Conservation (phyloP, 2,888 invertebrate genomes). For the Heteromurus nitidus region DNA sequence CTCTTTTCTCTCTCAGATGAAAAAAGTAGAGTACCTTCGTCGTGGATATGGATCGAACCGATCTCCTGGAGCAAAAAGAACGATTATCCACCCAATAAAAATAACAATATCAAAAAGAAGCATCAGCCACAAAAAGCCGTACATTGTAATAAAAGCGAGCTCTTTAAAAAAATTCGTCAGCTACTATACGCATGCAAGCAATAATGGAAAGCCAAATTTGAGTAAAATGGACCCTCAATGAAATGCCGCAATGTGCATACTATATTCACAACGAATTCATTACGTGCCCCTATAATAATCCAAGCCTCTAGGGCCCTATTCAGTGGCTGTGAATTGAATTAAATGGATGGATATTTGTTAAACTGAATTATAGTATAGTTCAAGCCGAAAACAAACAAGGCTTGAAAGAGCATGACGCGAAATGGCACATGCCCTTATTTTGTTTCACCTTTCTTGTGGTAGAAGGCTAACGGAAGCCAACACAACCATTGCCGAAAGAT, state of each 20-base stretch:
- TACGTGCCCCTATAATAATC: slow-evolving; percentile 53
- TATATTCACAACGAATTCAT: slow-evolving; percentile 49
- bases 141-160: slow-evolving; percentile 41
- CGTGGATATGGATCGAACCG: slow-evolving; percentile 36
- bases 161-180: slow-evolving; percentile 32
- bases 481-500: too few relatives aligned
- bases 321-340: slow-evolving; percentile 34
- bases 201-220: too few relatives aligned
- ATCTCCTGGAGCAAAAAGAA: slow-evolving; percentile 62
- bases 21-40: not conserved
- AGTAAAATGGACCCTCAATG: too few relatives aligned
- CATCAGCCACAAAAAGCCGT: slow-evolving; percentile 27
- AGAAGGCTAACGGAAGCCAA: too few relatives aligned
- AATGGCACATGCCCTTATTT: slow-evolving; percentile 45
- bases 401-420: not conserved
- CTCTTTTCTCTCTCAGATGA: too few relatives aligned
- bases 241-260: slow-evolving; percentile 27
- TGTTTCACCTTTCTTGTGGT: slow-evolving; percentile 34
- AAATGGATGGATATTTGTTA: slow-evolving; percentile 48
- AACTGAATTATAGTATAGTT: too few relatives aligned
- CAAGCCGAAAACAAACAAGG: too few relatives aligned
- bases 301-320: slow-evolving; percentile 56
- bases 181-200: not conserved
- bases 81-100: slow-evolving; percentile 66
- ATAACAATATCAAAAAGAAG: slow-evolving; percentile 53